These are phyloP conservation scores for Mallotus villosus DNA, from an alignment of 2,797 vertebrate species.

Conservation along the genomic window DNA sequence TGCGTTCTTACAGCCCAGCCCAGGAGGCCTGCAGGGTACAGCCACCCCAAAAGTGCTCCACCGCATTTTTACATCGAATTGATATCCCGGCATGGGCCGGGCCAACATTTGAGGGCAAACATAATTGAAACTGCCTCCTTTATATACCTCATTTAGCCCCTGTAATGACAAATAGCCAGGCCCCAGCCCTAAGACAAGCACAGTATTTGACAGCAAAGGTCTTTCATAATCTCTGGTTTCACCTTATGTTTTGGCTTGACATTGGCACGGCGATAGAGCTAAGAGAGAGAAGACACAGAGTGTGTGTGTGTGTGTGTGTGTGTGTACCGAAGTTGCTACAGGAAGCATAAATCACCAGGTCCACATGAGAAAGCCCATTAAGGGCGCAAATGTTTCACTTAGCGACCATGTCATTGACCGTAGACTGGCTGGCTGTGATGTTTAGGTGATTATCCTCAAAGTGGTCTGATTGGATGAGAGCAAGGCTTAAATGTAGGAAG, in stretches of 20 bases:
- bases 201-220: conserved; percentile 41
- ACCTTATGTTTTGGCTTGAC: not conserved
- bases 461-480: not conserved
- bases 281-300: too few relatives aligned
- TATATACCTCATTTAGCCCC: conserved; percentile 21
- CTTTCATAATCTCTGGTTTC: conserved; percentile 34
- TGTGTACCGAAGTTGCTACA: too few relatives aligned
- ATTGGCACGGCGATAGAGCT: conserved; percentile 3
- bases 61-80: conserved; percentile 25
- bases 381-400: conserved; percentile 23
- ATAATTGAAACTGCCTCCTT: conserved; percentile 28
- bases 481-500: not conserved
- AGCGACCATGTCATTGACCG: conserved; percentile 17
- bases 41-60: conserved; percentile 14
- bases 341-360: conserved; percentile 22
- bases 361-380: conserved; percentile 29
- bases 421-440: not conserved
- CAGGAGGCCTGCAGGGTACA: too few relatives aligned
- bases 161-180: conserved; percentile 12
- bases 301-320: too few relatives aligned
- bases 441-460: not conserved
- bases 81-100: conserved; percentile 18
- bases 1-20: not conserved
- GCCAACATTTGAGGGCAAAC: conserved; percentile 22
- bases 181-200: not conserved